phyloP scores from a whole-genome alignment of 1,140 invertebrate genomes.

The Pseudomyrmex gracilis region DNA sequence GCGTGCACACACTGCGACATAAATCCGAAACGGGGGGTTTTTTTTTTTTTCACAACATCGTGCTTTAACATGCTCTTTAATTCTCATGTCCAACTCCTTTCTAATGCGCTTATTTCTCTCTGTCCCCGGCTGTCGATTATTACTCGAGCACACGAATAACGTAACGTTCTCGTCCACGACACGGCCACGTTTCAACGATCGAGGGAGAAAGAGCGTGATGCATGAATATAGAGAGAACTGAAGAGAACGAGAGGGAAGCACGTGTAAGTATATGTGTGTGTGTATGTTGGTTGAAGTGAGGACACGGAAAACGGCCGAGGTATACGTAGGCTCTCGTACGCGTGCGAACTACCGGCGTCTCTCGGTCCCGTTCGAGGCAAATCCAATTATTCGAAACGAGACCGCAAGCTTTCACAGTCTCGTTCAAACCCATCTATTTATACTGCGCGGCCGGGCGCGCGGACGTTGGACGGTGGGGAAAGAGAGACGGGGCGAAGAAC shows the following conservation, averaged over 20 bases:
- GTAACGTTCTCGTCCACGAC: conserved; percentile 50
- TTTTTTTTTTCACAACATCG: conserved; percentile 7
- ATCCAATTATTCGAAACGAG: conserved; percentile 84
- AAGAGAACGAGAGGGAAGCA: no score
- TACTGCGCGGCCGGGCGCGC: conserved; percentile 66
- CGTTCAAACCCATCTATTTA: conserved; percentile 80
- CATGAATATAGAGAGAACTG: conserved; percentile 8
- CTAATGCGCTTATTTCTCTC: not conserved
- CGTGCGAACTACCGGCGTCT: conserved; percentile 69
- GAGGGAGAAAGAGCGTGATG: conserved; percentile 56
- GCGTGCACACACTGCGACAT: not conserved
- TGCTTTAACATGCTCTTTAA: conserved; percentile 38
- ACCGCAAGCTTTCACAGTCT: conserved; percentile 83
- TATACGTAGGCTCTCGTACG: conserved; percentile 38
- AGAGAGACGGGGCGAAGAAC: conserved; percentile 21
- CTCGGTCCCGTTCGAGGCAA: conserved; percentile 78
- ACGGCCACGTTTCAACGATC: conserved; percentile 34
- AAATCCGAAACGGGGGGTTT: conserved; percentile 43
- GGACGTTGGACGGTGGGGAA: not conserved
- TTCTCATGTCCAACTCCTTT: conserved; percentile 25
- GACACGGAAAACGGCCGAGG: conserved; percentile 25
- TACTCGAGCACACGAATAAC: conserved; percentile 12
- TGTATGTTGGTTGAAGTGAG: conserved; percentile 29
- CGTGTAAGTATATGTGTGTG: no score
- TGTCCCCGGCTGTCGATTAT: conserved; percentile 28